phyloP scores from a whole-genome alignment of 2,888 invertebrate genomes.

The Octodonta nipae region DNA sequence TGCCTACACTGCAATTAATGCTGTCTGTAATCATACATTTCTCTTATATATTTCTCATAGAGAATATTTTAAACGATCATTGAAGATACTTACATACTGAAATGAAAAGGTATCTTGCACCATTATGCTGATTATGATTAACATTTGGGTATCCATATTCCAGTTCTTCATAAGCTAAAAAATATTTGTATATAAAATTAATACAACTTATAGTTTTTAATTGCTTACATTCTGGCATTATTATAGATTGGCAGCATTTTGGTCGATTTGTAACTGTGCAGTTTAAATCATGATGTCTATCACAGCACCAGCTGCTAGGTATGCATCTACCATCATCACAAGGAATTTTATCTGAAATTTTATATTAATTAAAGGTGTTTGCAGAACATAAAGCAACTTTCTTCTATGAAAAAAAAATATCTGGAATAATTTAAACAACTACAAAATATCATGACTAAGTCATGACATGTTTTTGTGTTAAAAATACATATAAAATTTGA shows the following conservation, averaged over 20 bases:
- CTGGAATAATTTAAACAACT: too few relatives aligned
- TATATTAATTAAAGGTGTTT: too few relatives aligned
- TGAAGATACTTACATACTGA: conserved; percentile 28
- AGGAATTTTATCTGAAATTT: conserved; percentile 32
- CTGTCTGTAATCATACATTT: too few relatives aligned
- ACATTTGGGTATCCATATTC: conserved; percentile 25
- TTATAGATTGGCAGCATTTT: conserved; percentile 32
- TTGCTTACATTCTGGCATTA: conserved; percentile 29
- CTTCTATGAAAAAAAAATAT: too few relatives aligned
- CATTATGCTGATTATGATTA: conserved; percentile 23
- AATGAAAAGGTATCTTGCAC: conserved; percentile 31
- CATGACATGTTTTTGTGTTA: too few relatives aligned
- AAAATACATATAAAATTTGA: too few relatives aligned
- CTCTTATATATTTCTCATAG: too few relatives aligned
- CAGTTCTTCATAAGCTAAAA: conserved; percentile 29
- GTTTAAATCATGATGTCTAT: conserved; percentile 34
- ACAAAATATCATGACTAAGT: too few relatives aligned
- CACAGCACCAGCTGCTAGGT: conserved; percentile 40
- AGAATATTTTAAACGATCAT: not conserved
- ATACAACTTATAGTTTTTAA: not conserved
- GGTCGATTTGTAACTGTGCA: conserved; percentile 36
- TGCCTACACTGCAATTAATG: too few relatives aligned
- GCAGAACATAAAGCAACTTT: too few relatives aligned
- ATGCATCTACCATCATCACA: conserved; percentile 42
- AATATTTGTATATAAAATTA: too few relatives aligned